Evolutionary conservation across 2,888 invertebrate species (phyloP), one percentile per base, ranked within the genome.

Genomic region (Aelia acuminata): DNA sequence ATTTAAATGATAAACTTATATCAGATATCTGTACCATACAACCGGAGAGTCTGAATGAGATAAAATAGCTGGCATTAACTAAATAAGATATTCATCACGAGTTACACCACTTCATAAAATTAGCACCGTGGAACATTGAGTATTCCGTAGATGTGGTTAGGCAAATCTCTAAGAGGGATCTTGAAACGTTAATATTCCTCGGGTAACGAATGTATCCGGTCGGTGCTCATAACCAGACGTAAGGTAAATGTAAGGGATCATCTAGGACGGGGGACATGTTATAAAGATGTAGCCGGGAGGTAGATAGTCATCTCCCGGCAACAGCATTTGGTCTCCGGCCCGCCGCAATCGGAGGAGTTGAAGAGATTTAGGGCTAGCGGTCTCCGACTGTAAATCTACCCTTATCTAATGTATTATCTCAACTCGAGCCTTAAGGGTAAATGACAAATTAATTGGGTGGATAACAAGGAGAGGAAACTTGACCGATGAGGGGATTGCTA

Each of bases 171-270:
- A 80, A 80, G n/a, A n/a, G 80, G 80, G 47, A 80, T 80, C 80
- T 80, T 39, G 80, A 80, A 80, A 80, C n/a, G 80, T 80, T 80
- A 80, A 80, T 47, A 80, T 43, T 80, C 43, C 15, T 22, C 1
- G 43, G 3, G 43, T 80, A 80, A 80, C n/a, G 80, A 43, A 80
- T 80, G 43, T 47, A 43, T 80, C 80, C 80, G 80, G 43, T 20
- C 80, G 39, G 43, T 22, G 5, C 80, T 80, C 80, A 80, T 80
- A 80, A 47, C 39, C 80, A 8, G 80, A 43, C 80, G 43, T 39
- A 80, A 80, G 80, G 80, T 47, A 80, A 80, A 80, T 80, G 80
- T 80, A 80, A 80, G 80, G 80, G 43, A 80, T 80, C 80, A 80
- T 80, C 80, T 43, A 20, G 80, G 80, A n/a, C 80, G 43, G 43